Base-by-base conservation (phyloP, 2,888 invertebrate species). In the Patella caerulea region DNA sequence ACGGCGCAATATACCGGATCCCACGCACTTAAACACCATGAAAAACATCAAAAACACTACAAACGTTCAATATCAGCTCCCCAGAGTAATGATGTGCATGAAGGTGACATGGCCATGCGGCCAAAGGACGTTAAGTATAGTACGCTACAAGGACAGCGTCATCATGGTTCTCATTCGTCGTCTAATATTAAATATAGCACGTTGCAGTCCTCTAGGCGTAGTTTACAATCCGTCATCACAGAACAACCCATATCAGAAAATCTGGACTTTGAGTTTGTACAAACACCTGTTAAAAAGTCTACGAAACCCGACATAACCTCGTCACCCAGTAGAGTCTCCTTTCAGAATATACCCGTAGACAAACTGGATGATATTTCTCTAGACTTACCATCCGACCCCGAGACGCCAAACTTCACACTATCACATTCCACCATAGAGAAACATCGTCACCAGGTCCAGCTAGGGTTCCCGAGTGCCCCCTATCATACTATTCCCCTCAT, bases 401-500 rank as follows among this genome's bases (percentile, higher is more conserved):
- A 73, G 54, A 59, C 69, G 2, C 53, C 56, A 53, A 45, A 56
- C 24, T 72, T 73, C 17, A 54, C 59, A 34, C 55, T 76, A 53
- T 69, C 73, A 73, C 76, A 76, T 76, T 73, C 76, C 72, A 81
- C 83, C 9, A 79, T 83, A 3, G 83, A 86, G 76, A 86, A 85
- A 15, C 84, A 84, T 74, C 78, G 83, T 72, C 86, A 86, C 75
- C 84, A 84, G 15, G 77, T 85, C 5, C 85, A 84, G 29, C 83
- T 83, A 54, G 84, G 83, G 59, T 87, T 88, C 78, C 88, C 88
- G 7, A 92, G 91, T 84, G 92, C 92, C 9, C 92, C 92, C 9
- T 88, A 92, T 73, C 87, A 85, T 65, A 88, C 91, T n/a, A 86
- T 93, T 72, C 88, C 88, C 54, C 92, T 92, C 82, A 90, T 92